phyloP scores from a whole-genome alignment of 1,140 invertebrate species.

The Hylyphantes graminicola region DNA sequence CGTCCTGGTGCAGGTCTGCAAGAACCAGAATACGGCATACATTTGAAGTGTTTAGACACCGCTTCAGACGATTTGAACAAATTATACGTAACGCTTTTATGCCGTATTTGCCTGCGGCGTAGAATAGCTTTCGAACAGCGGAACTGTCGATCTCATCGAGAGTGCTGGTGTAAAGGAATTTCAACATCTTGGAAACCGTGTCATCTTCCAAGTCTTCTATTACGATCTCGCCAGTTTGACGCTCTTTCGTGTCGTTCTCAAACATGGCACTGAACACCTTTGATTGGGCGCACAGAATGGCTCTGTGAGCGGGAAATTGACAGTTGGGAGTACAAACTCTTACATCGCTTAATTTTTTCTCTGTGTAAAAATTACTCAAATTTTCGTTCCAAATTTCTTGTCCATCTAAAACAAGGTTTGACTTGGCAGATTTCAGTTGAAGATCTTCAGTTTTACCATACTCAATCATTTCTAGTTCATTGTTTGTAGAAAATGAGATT shows the following conservation, averaged over 20 bases:
- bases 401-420: not conserved
- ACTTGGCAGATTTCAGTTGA: too few relatives aligned
- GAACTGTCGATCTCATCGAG: too few relatives aligned
- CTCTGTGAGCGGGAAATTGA: conserved; percentile 65
- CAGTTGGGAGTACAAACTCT: conserved; percentile 63
- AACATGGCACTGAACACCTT: conserved; percentile 67
- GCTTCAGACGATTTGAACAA: too few relatives aligned
- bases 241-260: conserved; percentile 58
- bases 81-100: too few relatives aligned
- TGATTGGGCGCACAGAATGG: conserved; percentile 66
- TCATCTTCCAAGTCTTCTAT: not conserved
- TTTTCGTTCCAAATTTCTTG: not conserved
- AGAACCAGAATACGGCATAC: too few relatives aligned
- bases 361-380: not conserved
- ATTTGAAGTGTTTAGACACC: too few relatives aligned
- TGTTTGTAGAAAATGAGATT: not conserved
- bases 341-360: conserved; percentile 62
- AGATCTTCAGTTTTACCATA: not conserved
- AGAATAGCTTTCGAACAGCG: too few relatives aligned
- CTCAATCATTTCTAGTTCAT: not conserved
- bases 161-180: conserved; percentile 4
- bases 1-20: too few relatives aligned
- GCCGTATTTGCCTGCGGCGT: too few relatives aligned
- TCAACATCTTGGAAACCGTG: not conserved
- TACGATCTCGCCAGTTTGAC: not conserved